phyloP scores from a whole-genome alignment of 2,888 invertebrate species.

The Candidula unifasciata region DNA sequence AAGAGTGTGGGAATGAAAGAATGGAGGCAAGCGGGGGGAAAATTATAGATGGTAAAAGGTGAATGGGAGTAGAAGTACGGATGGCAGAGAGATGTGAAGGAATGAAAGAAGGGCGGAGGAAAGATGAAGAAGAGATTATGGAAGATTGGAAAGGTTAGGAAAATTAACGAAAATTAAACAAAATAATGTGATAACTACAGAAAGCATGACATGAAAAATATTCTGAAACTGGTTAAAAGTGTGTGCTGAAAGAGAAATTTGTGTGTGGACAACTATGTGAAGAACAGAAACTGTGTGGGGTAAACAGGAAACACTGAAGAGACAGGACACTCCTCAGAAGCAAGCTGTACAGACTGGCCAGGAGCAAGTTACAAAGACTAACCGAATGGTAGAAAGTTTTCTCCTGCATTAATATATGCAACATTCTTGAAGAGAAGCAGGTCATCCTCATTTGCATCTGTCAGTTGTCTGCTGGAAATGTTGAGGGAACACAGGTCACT shows the following conservation, averaged over 20 bases:
- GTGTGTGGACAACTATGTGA: no score
- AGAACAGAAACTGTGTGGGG: no score
- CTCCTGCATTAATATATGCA: slow-evolving; percentile 76
- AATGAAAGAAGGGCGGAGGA: not conserved
- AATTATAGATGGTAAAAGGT: no score
- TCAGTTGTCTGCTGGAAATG: slow-evolving; percentile 72
- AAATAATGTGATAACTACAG: not conserved
- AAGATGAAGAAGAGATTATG: not conserved
- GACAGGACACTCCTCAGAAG: no score
- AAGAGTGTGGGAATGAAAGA: not conserved
- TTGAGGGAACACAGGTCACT: slow-evolving; percentile 76
- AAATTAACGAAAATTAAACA: not conserved
- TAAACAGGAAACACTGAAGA: no score
- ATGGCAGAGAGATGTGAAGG: not conserved
- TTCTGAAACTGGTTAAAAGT: no score
- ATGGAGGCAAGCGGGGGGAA: not conserved
- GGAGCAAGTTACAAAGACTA: slow-evolving; percentile 44
- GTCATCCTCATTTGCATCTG: slow-evolving; percentile 76
- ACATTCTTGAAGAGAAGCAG: slow-evolving; percentile 77
- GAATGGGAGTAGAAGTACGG: slow-evolving; percentile 37
- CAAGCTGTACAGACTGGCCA: no score
- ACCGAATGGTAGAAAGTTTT: slow-evolving; percentile 76
- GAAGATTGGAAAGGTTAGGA: not conserved
- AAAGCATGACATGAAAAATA: no score
- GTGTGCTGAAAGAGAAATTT: no score